Evolutionary conservation across 2,888 invertebrate species (phyloP), one percentile per base, ranked within the genome.

Genomic region (Odontocolon sp.): DNA sequence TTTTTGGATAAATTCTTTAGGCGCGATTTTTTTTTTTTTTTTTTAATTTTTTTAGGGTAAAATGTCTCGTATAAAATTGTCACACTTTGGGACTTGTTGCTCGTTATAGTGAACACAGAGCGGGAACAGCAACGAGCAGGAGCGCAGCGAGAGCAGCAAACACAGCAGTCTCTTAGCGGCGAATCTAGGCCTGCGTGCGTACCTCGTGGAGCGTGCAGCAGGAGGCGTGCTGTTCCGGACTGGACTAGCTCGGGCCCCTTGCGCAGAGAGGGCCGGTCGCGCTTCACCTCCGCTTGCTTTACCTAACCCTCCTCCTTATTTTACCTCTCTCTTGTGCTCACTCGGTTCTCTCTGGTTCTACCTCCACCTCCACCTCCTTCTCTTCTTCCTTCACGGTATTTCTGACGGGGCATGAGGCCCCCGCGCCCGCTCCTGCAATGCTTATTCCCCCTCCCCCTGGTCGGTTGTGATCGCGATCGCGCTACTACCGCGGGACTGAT

Each of bases 181-280:
- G 78, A 75, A 79, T 80, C 82, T 82, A 81, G 81, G 81, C 82
- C 81, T 79, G 83, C 82, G 84, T 85, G 81, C 82, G 85, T 86
- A 88, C 87, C 87, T 88, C 86, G 86, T 89, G 87, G 87, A 89
- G 89, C 89, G 89, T 88, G 88, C 88, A 89, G 88, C 89, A 89
- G 89, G 88, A 89, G 89, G 89, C 89, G 89, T 89, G 89, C 89
- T 89, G 89, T 89, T 89, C 88, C 87, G 87, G 87, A 89, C 89
- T 89, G 89, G 89, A 89, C 89, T 89, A 89, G 87, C 85, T 87
- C 85, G 87, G 89, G 89, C 88, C 89, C 87, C 88, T 86, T 84
- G 86, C 84, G 84, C 87, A 72, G 86, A 87, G 89, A 89, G 89
- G 89, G 89, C 88, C 89, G 88, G 89, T 89, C 87, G 85, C 86